Evolutionary conservation across 2,797 vertebrate species (phyloP).

Genomic region (Poeciliopsis paucimaculata): DNA sequence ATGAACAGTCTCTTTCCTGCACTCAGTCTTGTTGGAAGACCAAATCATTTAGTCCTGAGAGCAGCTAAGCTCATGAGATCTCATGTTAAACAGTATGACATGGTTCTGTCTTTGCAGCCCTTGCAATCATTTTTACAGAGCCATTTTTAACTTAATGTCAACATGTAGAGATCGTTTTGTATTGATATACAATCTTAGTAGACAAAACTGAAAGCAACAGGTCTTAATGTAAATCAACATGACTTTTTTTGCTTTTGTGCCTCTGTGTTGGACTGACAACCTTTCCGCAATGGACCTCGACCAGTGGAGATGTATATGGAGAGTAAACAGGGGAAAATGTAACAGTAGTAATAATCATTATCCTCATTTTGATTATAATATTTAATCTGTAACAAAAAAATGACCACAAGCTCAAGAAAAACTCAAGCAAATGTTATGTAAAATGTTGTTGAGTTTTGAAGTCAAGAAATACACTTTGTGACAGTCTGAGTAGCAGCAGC

Average conservation of each 20-base stretch:
- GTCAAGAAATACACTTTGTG: background rate
- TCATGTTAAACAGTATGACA: background rate
- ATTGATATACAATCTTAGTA: background rate
- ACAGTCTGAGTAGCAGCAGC: background rate
- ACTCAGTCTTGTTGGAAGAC: constrained; percentile 1
- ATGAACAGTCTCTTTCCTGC: background rate
- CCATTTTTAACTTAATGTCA: background rate
- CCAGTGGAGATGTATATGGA: background rate
- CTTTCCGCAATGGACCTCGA: background rate
- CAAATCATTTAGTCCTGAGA: background rate
- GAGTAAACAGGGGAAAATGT: background rate
- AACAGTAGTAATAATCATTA: background rate
- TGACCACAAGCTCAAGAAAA: background rate
- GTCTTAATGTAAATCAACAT: background rate
- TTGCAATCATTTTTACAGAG: background rate
- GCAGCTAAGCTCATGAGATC: background rate
- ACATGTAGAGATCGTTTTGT: background rate
- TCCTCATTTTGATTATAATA: background rate
- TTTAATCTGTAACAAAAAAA: background rate
- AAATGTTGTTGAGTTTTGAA: background rate
- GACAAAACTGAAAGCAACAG: background rate
- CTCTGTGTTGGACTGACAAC: background rate
- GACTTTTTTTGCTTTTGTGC: background rate
- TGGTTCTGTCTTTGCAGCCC: background rate
- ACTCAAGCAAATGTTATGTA: background rate